Percentiles rank a stretch among this genome's conserved stretches.
Evolutionary conservation across 2,113 vertebrate genomes (phyloP).

Genomic region (Lota lota): DNA sequence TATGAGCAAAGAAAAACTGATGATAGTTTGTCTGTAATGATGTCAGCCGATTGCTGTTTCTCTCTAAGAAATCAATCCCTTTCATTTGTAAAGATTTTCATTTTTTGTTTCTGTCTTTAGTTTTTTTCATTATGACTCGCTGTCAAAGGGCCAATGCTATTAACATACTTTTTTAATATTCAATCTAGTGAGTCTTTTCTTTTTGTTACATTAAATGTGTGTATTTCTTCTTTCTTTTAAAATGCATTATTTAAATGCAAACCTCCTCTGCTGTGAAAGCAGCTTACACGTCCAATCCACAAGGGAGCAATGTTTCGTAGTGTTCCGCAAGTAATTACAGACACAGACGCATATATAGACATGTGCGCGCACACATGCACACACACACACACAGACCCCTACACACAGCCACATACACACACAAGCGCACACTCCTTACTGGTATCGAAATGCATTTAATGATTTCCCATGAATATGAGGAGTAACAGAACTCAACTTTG

Average conservation of each 20-base stretch:
- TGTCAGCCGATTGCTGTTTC: too few species aligned
- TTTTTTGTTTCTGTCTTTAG: too few species aligned
- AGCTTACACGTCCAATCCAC: conserved; percentile 53
- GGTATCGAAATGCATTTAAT: conserved; percentile 34
- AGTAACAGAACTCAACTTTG: conserved; percentile 35
- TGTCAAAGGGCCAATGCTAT: too few species aligned
- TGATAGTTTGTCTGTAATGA: too few species aligned
- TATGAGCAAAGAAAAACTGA: too few species aligned
- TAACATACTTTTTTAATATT: too few species aligned
- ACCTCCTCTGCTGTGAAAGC: conserved; percentile 46
- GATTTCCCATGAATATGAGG: conserved; percentile 37
- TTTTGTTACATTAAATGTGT: conserved; percentile 12
- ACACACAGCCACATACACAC: conserved; percentile 1
- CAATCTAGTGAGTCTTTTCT: not conserved
- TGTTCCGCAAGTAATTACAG: not conserved
- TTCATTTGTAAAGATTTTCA: too few species aligned
- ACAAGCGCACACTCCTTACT: conserved; percentile 31
- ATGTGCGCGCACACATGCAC: conserved; percentile 18
- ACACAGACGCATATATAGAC: not conserved
- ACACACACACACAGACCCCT: conserved; percentile 10
- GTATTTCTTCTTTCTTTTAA: conserved; percentile 8
- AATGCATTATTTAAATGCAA: conserved; percentile 41
- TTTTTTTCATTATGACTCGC: too few species aligned
- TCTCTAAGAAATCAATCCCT: too few species aligned
- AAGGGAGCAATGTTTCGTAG: conserved; percentile 44